These are phyloP conservation scores for Polyommatus iphigenia DNA, from an alignment of 2,888 invertebrate genomes.

Conservation along the genomic window DNA sequence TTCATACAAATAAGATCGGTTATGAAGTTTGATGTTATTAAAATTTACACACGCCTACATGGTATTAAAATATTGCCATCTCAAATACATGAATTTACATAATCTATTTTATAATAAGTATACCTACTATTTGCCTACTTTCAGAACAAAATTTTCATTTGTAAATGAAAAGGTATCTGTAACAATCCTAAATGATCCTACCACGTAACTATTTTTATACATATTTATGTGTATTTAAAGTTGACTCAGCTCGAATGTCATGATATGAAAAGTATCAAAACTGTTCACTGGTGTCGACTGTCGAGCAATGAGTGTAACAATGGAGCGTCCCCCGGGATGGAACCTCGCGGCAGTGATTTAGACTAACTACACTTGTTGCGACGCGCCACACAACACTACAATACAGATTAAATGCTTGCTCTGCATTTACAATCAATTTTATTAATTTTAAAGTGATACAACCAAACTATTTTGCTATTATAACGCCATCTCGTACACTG, in stretches of 20 bases:
- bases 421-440: constrained; percentile 46
- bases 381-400: constrained; percentile 58
- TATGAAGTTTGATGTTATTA: no score
- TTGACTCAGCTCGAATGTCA: neutral
- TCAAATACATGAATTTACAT: no score
- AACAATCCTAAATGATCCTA: neutral
- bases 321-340: constrained; percentile 63
- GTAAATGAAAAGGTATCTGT: neutral
- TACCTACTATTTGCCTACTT: neutral
- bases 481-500: neutral
- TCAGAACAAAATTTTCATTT: neutral
- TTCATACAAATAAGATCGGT: no score
- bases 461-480: neutral
- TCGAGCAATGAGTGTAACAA: constrained; percentile 51
- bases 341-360: constrained; percentile 68
- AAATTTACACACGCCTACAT: no score
- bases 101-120: neutral
- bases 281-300: constrained; percentile 39
- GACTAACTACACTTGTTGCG: constrained; percentile 73
- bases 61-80: no score
- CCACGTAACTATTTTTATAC: neutral
- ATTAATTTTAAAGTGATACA: neutral
- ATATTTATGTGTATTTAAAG: no score
- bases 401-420: constrained; percentile 57
- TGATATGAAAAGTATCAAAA: constrained; percentile 54